Conservation (phyloP, 92 coral and sea anemone species). For the Desmophyllum pertusum region DNA sequence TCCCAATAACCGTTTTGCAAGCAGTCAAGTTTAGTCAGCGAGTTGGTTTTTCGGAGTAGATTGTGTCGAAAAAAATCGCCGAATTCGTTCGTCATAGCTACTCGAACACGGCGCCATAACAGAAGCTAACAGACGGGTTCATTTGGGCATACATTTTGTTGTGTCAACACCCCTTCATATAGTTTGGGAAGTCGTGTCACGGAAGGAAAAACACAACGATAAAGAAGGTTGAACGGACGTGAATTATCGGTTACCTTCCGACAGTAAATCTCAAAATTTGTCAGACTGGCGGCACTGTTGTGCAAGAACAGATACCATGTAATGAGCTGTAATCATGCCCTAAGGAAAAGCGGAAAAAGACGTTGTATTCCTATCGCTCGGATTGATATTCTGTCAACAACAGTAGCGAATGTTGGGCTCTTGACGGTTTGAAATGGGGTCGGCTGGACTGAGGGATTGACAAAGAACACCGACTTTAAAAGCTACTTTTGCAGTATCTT, state of each 20-base stretch:
- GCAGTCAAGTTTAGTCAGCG: background rate
- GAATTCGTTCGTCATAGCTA: background rate
- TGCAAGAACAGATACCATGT: background rate
- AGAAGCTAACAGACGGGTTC: background rate
- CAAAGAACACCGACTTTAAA: conserved; percentile 15
- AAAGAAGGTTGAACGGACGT: background rate
- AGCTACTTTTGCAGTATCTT: conserved; percentile 33
- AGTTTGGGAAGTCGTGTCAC: conserved; percentile 29
- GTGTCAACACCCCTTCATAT: conserved; percentile 42
- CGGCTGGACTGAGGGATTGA: conserved; percentile 7
- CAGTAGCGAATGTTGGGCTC: conserved; percentile 11
- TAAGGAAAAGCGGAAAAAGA: too few relatives aligned
- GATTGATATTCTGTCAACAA: conserved; percentile 29
- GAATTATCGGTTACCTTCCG: conserved; percentile 5
- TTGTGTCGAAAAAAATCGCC: background rate
- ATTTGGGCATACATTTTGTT: conserved; percentile 1
- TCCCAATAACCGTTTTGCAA: conserved; percentile 8
- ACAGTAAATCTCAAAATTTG: background rate
- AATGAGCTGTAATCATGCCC: background rate
- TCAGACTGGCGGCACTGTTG: background rate
- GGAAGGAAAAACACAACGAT: conserved; percentile 3
- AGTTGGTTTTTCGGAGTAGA: background rate
- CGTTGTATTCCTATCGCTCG: too few relatives aligned
- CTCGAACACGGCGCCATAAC: conserved; percentile 20
- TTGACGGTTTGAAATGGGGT: background rate